Evolutionary conservation across 30 jellyfish, hydroid and myxozoan genomes (phyloP).

Genomic region (Pseudorhiza aurosa): DNA sequence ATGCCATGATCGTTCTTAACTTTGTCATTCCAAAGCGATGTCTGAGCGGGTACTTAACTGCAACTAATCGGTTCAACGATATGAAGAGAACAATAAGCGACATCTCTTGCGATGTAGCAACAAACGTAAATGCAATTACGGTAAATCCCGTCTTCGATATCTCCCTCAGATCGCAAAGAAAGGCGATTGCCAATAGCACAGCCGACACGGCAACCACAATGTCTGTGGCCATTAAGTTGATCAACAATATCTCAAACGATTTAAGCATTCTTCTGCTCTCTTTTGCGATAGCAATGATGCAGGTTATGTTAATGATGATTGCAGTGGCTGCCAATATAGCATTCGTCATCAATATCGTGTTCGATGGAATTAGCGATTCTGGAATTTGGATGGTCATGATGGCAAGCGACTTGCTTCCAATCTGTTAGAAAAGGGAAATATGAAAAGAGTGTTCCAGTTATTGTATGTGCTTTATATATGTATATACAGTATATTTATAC

Average conservation of each 20-base stretch:
- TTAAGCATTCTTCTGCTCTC: not conserved
- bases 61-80: constrained; percentile 16
- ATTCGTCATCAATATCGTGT: not conserved
- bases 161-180: not conserved
- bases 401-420: too few species aligned
- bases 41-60: constrained; percentile 39
- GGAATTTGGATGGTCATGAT: not conserved
- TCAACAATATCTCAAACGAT: constrained; percentile 22
- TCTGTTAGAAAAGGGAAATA: too few species aligned
- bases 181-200: not conserved
- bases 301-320: not conserved
- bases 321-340: not conserved
- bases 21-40: constrained; percentile 27
- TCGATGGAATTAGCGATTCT: not conserved
- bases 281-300: not conserved
- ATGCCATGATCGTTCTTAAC: not conserved
- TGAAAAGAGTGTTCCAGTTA: too few species aligned
- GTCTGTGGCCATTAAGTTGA: constrained; percentile 2
- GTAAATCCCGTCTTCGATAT: not conserved
- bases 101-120: not conserved
- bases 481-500: too few species aligned
- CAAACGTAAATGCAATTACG: not conserved
- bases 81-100: constrained; percentile 3
- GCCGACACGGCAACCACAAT: not conserved
- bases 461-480: too few species aligned